These are phyloP conservation scores for Stegophylla sp. DNA, from an alignment of 2,888 invertebrate species.

Conservation along the genomic window DNA sequence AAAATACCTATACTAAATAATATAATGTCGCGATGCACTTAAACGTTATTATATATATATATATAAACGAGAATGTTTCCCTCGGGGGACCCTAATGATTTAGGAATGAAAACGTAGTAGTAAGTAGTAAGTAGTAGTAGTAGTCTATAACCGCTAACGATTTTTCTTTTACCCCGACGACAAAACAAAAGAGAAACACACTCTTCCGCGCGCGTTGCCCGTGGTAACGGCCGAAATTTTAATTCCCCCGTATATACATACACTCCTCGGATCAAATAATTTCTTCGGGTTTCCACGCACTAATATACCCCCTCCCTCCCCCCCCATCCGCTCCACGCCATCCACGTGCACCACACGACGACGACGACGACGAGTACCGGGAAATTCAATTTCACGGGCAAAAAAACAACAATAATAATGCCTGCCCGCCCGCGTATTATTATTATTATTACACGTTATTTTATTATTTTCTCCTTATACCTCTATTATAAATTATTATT, in stretches of 20 bases:
- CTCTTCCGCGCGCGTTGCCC: slow-evolving; percentile 40
- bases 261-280: slow-evolving; percentile 31
- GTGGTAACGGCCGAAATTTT: slow-evolving; percentile 39
- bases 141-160: slow-evolving; percentile 55
- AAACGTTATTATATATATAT: slow-evolving; percentile 52
- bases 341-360: too few relatives aligned
- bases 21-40: slow-evolving; percentile 54
- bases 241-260: neutral
- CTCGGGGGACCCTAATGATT: slow-evolving; percentile 44
- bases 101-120: slow-evolving; percentile 53
- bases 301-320: neutral
- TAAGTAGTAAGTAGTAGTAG: too few relatives aligned
- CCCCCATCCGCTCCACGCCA: too few relatives aligned
- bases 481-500: too few relatives aligned
- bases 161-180: slow-evolving; percentile 43
- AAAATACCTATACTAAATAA: slow-evolving; percentile 42
- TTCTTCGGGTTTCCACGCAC: neutral
- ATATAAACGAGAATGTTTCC: slow-evolving; percentile 37
- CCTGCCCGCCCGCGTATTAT: too few relatives aligned
- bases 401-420: too few relatives aligned
- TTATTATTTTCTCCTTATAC: too few relatives aligned
- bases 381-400: too few relatives aligned
- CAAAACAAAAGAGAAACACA: slow-evolving; percentile 51
- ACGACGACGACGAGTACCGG: too few relatives aligned
- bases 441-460: too few relatives aligned